Conservation (phyloP, 2,113 vertebrate species). For the Regulus satrapa region DNA sequence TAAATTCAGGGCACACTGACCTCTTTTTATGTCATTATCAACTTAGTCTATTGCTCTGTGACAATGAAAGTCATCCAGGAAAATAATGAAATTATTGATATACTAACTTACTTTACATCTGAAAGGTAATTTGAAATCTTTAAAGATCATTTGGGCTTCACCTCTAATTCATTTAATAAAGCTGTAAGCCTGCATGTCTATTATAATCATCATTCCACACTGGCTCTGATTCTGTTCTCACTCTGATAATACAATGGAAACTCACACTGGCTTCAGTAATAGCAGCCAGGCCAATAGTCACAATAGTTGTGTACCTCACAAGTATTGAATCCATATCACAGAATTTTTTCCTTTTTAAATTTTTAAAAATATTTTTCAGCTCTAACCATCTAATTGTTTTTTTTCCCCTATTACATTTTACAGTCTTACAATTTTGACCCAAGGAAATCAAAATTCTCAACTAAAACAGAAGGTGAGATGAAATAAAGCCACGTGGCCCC, state of each 20-base stretch:
- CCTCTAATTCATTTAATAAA: neutral
- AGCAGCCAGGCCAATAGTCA: neutral
- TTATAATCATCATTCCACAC: neutral
- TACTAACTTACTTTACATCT: neutral
- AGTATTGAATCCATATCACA: neutral
- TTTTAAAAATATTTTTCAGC: neutral
- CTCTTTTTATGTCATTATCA: neutral
- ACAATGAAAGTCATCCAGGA: neutral
- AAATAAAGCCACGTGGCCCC: neutral
- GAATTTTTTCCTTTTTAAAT: neutral
- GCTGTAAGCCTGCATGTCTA: neutral
- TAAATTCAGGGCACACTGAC: neutral
- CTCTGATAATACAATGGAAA: neutral
- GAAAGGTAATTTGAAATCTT: neutral
- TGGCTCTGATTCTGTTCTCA: neutral
- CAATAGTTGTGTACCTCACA: neutral
- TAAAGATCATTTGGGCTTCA: neutral
- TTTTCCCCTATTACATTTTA: neutral
- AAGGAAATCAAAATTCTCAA: neutral
- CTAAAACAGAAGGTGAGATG: neutral
- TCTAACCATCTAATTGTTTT: neutral
- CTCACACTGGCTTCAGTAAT: neutral
- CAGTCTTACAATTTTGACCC: neutral
- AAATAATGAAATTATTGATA: neutral
- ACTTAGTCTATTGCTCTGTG: neutral